These are phyloP conservation scores for Ailurus styani DNA, from an alignment of 2,113 vertebrate species.

Conservation along the genomic window DNA sequence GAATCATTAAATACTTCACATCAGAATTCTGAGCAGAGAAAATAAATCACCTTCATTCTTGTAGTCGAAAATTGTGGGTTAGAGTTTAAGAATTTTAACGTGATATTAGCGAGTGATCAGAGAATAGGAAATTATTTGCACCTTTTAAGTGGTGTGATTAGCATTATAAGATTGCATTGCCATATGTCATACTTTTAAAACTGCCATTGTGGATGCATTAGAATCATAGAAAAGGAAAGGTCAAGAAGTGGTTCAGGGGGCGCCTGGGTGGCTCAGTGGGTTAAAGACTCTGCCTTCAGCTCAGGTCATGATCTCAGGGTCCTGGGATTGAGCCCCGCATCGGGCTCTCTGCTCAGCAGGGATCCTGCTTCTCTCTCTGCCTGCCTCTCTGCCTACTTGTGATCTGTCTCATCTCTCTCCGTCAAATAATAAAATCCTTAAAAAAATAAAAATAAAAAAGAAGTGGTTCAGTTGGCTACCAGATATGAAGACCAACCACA, in stretches of 20 bases:
- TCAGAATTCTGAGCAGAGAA: background rate
- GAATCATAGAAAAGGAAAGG: background rate
- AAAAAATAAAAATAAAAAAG: no score
- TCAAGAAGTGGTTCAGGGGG: background rate
- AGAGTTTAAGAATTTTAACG: background rate
- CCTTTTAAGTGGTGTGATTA: background rate
- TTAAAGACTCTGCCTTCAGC: no score
- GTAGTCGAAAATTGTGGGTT: background rate
- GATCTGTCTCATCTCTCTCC: no score
- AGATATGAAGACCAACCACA: background rate
- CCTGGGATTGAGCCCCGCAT: no score
- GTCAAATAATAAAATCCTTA: no score
- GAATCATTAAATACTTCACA: background rate
- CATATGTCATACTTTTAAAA: background rate
- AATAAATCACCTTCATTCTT: background rate
- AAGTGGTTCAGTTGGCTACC: background rate
- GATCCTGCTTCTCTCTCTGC: no score
- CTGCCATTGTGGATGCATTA: background rate
- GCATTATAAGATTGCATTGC: background rate
- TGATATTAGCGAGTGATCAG: background rate
- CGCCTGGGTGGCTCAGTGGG: no score
- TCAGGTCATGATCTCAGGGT: no score
- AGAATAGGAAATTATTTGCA: background rate
- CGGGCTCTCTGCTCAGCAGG: no score
- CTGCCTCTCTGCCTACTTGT: no score